Evolutionary conservation across 2,888 invertebrate genomes (phyloP), one percentile per base, ranked within the genome.

Genomic region (Globia sparganii): DNA sequence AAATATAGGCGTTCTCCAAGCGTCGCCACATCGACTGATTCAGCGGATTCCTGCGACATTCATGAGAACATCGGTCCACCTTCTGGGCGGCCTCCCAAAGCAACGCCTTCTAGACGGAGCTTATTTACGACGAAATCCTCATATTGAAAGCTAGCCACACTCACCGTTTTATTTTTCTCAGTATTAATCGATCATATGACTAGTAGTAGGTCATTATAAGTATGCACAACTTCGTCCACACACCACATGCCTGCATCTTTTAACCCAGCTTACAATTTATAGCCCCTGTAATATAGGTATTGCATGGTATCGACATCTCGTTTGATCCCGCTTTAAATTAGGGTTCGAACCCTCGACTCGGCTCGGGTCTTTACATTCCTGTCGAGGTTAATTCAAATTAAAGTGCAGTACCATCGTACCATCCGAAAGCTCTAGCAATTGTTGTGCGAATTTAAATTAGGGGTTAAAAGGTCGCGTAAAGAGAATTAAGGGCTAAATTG

Each of bases 311-410:
- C 80, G 88, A 79, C 85, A 87, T 82, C 66, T 83, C 74, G 28
- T 66, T 77, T 72, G 75, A 79, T 72, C 75, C 68, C 85, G 58
- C 78, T 86, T 87, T 85, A 87, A 84, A 87, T 86, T 84, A 84
- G 76, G 80, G 78, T 67, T 80, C 64, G 70, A 64, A 75, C 75
- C 73, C 76, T 71, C 76, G 37, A 72, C 69, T 74, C 77, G 43
- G 66, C 78, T 62, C 66, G 62, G 75, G 65, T 78, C 86, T 86
- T 87, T 86, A 87, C 73, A 82, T 68, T 76, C 79, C 80, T 75
- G 76, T 77, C 75, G 83, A 78, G 83, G 79, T 87, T 85, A 87
- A 86, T 86, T 85, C 83, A 82, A 86, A 86, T 86, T 86, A 86
- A 87, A 87, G 76, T 85, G 85, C 85, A 86, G 85, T 81, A 79